phyloP scores from a whole-genome alignment of 2,888 invertebrate species.

The Drosophila anomelani region DNA sequence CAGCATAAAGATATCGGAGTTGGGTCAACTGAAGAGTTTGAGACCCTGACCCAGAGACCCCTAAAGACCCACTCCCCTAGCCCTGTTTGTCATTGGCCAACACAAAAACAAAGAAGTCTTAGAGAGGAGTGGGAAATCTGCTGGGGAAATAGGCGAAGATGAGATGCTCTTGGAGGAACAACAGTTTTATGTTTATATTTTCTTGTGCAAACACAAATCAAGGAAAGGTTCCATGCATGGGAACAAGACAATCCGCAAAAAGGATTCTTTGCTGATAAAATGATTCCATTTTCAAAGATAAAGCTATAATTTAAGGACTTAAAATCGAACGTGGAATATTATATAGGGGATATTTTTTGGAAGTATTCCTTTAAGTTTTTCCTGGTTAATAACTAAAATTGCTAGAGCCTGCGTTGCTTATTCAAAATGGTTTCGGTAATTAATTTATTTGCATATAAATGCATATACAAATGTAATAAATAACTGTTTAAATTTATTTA shows the following conservation, averaged over 20 bases:
- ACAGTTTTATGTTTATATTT: conserved; percentile 9
- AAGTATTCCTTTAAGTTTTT: neutral
- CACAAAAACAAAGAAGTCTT: conserved; percentile 23
- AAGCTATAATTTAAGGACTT: neutral
- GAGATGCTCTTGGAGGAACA: conserved; percentile 13
- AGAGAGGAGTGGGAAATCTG: neutral
- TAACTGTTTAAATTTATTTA: too few species aligned
- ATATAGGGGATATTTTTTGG: neutral
- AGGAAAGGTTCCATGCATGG: neutral
- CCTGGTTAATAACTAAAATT: neutral
- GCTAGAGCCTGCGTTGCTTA: neutral
- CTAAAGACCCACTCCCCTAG: neutral
- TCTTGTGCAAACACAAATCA: conserved; percentile 12
- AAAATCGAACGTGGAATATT: neutral
- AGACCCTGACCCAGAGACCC: conserved; percentile 12
- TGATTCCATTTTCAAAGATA: neutral
- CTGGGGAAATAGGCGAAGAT: neutral
- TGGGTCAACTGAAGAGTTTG: conserved; percentile 26
- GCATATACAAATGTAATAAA: neutral
- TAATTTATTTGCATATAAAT: neutral
- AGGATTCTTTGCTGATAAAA: too few species aligned
- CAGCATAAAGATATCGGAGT: conserved; percentile 70
- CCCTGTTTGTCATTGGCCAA: conserved; percentile 13
- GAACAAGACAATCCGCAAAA: neutral
- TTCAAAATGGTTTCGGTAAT: neutral